These are phyloP conservation scores for Otocyon megalotis DNA, from an alignment of 2,113 vertebrate species.

Conservation along the genomic window DNA sequence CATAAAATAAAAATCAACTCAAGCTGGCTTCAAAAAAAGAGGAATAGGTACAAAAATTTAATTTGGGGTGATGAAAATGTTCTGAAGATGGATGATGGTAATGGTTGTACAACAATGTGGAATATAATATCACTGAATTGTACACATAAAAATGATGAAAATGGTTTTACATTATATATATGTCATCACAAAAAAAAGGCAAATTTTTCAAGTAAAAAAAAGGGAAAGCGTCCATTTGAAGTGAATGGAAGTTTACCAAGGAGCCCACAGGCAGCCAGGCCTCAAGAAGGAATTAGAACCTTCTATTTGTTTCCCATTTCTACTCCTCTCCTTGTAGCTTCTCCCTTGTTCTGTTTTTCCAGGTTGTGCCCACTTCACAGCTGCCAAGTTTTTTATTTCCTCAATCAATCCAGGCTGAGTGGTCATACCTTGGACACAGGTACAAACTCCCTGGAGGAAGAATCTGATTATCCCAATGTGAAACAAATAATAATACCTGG, in stretches of 20 bases:
- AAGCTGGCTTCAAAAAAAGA: neutral
- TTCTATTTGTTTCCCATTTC: neutral
- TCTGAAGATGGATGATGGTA: neutral
- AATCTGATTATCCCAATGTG: neutral
- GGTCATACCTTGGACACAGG: neutral
- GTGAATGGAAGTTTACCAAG: neutral
- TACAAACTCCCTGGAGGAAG: neutral
- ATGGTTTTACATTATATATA: neutral
- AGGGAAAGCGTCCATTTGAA: neutral
- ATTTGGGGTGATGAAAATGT: neutral
- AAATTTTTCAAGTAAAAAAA: neutral
- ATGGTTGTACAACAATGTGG: neutral
- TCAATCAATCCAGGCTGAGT: neutral
- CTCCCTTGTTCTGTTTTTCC: neutral
- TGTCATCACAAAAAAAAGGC: neutral
- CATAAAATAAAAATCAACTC: neutral
- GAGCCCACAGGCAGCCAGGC: neutral
- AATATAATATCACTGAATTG: neutral
- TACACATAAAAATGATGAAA: neutral
- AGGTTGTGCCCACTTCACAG: neutral
- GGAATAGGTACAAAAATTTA: neutral
- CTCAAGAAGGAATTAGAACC: neutral
- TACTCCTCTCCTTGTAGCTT: neutral
- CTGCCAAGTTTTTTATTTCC: too few relatives aligned
- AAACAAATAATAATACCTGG: neutral